Percentiles rank a stretch among this genome's conserved stretches.
These are phyloP conservation scores for Astyanax mexicanus DNA, from an alignment of 2,797 vertebrate genomes.

Conservation along the genomic window DNA sequence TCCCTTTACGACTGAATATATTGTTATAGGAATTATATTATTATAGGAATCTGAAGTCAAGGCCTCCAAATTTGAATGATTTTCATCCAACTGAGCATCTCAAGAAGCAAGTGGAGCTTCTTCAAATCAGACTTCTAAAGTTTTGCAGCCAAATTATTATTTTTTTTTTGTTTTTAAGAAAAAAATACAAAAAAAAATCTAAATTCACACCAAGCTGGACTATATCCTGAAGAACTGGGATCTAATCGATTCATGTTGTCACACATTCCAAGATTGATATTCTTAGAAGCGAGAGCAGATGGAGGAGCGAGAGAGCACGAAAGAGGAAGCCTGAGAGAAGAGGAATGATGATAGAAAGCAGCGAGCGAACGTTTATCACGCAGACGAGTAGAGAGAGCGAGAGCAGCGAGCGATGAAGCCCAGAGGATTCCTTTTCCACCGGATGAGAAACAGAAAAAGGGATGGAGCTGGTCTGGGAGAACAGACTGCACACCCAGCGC, in stretches of 20 bases:
- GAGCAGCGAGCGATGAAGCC: neutral
- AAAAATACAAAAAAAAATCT: no score
- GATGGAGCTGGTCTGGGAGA: neutral
- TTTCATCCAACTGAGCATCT: no score
- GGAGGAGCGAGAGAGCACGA: neutral
- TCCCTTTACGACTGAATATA: no score
- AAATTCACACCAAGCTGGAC: neutral
- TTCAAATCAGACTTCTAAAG: no score
- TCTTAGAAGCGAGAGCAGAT: neutral
- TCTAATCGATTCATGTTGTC: no score
- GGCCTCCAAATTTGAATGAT: no score
- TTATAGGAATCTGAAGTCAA: no score
- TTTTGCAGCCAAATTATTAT: no score
- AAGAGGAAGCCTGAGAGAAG: constrained; percentile 24
- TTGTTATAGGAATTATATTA: no score
- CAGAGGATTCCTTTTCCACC: constrained; percentile 8
- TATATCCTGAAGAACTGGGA: neutral
- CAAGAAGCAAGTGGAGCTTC: no score
- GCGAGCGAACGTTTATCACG: constrained; percentile 33
- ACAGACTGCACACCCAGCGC: neutral
- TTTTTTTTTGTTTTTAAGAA: no score
- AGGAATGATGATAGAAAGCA: constrained; percentile 48
- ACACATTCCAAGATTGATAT: neutral
- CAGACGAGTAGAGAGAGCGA: constrained; percentile 13
- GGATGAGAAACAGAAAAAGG: constrained; percentile 3